Evolutionary conservation across 2,113 vertebrate species (phyloP).

Genomic region (Eudyptes chrysolophus): DNA sequence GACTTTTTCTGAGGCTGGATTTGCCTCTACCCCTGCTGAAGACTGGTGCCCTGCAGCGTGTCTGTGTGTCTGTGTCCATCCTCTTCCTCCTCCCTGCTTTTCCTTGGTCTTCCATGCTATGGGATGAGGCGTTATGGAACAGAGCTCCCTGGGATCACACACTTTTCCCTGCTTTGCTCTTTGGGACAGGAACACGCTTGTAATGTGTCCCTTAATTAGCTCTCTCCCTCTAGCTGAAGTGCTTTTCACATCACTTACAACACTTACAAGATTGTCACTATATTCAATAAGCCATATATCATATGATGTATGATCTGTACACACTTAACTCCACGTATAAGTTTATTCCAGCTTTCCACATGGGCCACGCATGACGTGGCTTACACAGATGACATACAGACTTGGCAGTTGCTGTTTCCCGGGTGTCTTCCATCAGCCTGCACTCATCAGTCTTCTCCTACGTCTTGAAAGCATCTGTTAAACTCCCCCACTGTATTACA

Average conservation of each 20-base stretch:
- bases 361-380: accelerated
- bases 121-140: neutral
- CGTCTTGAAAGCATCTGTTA: neutral
- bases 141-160: neutral
- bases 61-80: neutral
- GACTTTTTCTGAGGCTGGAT: neutral
- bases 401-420: neutral
- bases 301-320: accelerated
- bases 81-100: neutral
- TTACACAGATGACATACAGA: accelerated
- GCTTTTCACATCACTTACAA: neutral
- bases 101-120: neutral
- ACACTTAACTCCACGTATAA: accelerated
- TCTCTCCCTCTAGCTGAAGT: neutral
- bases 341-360: neutral
- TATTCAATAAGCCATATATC: accelerated
- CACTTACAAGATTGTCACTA: neutral
- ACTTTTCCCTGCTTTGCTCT: neutral
- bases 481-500: neutral
- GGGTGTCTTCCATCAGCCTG: neutral
- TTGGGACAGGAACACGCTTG: neutral
- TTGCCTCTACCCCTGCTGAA: neutral
- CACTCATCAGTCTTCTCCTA: neutral
- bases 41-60: neutral
- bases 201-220: too few relatives aligned